Base-by-base conservation (phyloP, 2,113 vertebrate genomes). In the Circaetus gallicus region DNA sequence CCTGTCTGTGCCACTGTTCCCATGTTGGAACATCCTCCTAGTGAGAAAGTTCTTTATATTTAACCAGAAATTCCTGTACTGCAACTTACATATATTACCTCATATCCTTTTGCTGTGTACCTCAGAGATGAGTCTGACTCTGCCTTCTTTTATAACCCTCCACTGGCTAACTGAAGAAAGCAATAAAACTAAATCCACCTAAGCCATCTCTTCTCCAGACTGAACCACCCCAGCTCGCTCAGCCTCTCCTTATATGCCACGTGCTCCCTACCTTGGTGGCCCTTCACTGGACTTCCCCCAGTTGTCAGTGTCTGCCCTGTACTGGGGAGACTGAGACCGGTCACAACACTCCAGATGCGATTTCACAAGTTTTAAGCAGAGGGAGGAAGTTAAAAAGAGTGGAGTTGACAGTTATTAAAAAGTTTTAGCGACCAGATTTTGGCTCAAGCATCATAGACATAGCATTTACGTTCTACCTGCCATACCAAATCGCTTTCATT, bases 1-100 rank as follows among this genome's bases (percentile, higher is more conserved):
- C 16, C 25, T 80, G 59, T 67, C 80, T 82, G 73, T 53, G 76
- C 45, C 86, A 55, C 32, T 49, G 36, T 59, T 93, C 40, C 79
- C 82, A 36, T 13, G 16, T 0, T 56, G 61, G 65, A 77, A 93
- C 69, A 93, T 13, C 77, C n/a, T 78, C 70, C 42, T 38, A 45
- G 34, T 70, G 76, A 66, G 49, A 61, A 43, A 89, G 21, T 70
- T 93, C 79, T 95, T 95, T 45, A 26, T 62, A 89, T 38, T 36
- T 90, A 74, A 86, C 38, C 56, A 82, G 61, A 82, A 89, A 61
- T 89, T 93, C 78, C 43, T 47, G 31, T 11, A 8, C 38, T 67
- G 67, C n/a, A 71, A 19, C 18, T 62, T 31, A 1, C 11, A 47
- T 19, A n/a, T 62, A 59, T 34, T 43, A 42, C 43, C 61, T 87